phyloP scores from a whole-genome alignment of 1,140 invertebrate species.

The Ericerus pela region DNA sequence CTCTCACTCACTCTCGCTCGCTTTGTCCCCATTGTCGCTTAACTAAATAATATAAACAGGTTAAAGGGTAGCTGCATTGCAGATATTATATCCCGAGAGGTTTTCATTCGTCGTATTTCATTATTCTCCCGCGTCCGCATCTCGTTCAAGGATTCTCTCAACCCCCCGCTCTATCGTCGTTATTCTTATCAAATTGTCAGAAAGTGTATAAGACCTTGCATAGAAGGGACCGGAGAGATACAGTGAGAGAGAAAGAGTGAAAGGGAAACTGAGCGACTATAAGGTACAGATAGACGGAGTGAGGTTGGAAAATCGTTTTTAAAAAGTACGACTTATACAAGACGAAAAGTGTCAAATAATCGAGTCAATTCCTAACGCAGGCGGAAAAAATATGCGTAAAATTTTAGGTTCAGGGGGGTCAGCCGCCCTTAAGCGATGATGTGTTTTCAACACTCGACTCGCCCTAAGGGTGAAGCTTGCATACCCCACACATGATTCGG shows the following conservation, averaged over 20 bases:
- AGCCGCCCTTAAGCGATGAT: conserved; percentile 1
- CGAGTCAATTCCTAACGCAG: conserved; percentile 4
- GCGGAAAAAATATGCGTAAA: conserved; percentile 2
- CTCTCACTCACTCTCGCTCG: too few species aligned
- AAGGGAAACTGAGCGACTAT: background rate
- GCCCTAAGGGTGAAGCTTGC: too few species aligned
- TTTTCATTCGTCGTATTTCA: conserved; percentile 10
- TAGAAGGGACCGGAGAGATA: too few species aligned
- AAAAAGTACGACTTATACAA: conserved; percentile 9
- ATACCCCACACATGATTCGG: background rate
- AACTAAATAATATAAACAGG: conserved; percentile 11
- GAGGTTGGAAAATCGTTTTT: conserved; percentile 3
- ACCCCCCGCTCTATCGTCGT: too few species aligned
- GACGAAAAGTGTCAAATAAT: conserved; percentile 11
- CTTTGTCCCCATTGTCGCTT: conserved; percentile 8
- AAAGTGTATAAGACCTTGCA: too few species aligned
- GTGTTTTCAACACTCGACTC: too few species aligned
- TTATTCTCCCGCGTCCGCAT: background rate
- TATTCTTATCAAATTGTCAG: too few species aligned
- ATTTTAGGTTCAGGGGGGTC: background rate
- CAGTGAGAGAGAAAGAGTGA: too few species aligned
- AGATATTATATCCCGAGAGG: conserved; percentile 9
- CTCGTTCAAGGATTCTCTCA: background rate
- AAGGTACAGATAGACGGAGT: too few species aligned
- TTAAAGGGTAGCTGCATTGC: conserved; percentile 8